Base-by-base conservation (phyloP, 64 coral and sea anemone genomes). In the Pachyseris speciosa region DNA sequence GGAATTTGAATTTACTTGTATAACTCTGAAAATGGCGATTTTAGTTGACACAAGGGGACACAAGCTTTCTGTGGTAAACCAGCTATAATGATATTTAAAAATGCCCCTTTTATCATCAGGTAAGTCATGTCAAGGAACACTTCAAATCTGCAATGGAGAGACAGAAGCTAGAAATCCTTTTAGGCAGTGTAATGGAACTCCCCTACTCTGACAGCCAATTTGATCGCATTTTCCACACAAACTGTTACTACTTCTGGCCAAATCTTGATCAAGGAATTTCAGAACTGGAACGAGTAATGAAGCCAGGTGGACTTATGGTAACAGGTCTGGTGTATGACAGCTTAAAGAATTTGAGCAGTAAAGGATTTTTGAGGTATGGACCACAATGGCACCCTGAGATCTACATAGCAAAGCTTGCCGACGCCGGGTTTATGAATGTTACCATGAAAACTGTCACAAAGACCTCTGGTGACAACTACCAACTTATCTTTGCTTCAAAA, bases 211-310 rank as follows among this genome's bases (percentile, higher is more conserved):
- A 37, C 22, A 84, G 65, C 58, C 19, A 40, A 22, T 84, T 84
- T 64, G 22, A 84, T 19, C 13, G 80, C 8, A 41, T 84, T 40
- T 84, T 84, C 41, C 80, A 84, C 34, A 61, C 55, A 41, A 84
- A 84, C 27, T 84, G 80, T 64, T 84, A 84, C 38, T 84, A 84
- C 59, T 84, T 84, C 20, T 84, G 80, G 80, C 80, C 80, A 42
- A 32, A 60, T 65, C 36, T 84, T 37, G 57, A 63, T 42, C 31
- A 28, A 43, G 80, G 57, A 10, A 84, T 84, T 44, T 41, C 57
- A 38, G 80, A 84, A 26, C 22, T 84, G n/a, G 42, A 61, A 27
- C 29, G 80, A 65, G 80, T 84, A 4, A 29, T 84, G 41, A 84
- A 84, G 13, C 52, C 80, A 39, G 80, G 55, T 27, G 80, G 55